Evolutionary conservation across 2,888 invertebrate genomes (phyloP), one percentile per base, ranked within the genome.

Genomic region (Megaustenia siamemsis): DNA sequence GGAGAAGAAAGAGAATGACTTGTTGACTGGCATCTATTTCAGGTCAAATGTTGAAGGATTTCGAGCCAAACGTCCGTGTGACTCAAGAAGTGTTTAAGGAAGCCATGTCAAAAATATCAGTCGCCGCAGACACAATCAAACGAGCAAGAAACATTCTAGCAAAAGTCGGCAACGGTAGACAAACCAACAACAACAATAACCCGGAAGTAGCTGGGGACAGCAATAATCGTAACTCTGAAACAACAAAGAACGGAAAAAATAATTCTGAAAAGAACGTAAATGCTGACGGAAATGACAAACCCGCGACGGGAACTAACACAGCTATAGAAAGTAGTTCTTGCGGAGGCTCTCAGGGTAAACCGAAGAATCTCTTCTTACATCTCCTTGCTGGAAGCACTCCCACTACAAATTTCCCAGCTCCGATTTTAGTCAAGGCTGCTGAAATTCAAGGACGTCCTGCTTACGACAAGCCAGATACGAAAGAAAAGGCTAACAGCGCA

Each of bases 101-200:
- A n/a, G 75, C 75, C 38, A 75, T 80, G 66, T 24, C 35, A 21
- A 69, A 84, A n/a, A 73, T 84, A 32, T 35, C 71, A 0, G 49
- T 28, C 24, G 84, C 84, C 0, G 80, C 73, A 24, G 63, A 80
- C 24, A 80, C 84, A 12, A 84, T 84, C 71, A 40, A 73, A 66
- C 73, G 63, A 18, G 80, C 84, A n/a, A 69, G 66, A 15, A 35
- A 21, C 40, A 32, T 84, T 49, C 53, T 84, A 21, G 40, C 80
- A 6, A 21, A 79, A 8, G 32, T 84, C n/a, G 43, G 21, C 40
- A n/a, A 49, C 8, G 24, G 60, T 15, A 38, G 28, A 32, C 83
- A 84, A 53, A 66, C n/a, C n/a, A 79, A 80, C 45, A 84, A 84
- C 35, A 84, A 84, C 75, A 80, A 84, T n/a, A 79, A 79, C 45